Conservation (phyloP, 2,797 vertebrate genomes). For the Numenius phaeopus region DNA sequence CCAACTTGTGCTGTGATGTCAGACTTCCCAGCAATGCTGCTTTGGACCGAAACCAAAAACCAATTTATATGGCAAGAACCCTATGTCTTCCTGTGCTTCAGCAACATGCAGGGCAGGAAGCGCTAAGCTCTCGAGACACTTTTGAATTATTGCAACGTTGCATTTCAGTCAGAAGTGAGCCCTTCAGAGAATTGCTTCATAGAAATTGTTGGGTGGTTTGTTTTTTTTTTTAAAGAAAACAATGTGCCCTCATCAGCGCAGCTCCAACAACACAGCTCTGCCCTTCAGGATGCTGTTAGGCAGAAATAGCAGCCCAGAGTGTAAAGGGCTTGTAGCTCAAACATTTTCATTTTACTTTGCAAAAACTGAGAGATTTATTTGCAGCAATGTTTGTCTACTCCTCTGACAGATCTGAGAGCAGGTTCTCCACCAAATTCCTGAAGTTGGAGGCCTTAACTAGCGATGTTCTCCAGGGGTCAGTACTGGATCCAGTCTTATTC, state of each 20-base stretch:
- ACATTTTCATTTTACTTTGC: background rate
- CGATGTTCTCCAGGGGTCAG: background rate
- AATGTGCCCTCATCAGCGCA: background rate
- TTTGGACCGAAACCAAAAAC: conserved; percentile 33
- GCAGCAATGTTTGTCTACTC: background rate
- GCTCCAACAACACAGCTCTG: background rate
- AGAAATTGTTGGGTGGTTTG: background rate
- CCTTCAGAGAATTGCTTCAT: background rate
- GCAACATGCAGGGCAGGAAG: background rate
- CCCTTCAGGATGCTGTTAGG: background rate
- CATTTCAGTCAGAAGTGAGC: background rate
- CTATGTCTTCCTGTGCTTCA: background rate
- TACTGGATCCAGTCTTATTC: background rate
- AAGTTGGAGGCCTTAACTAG: background rate
- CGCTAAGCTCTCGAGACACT: background rate
- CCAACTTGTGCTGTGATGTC: conserved; percentile 44
- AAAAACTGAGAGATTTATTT: background rate
- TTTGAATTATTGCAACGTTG: background rate
- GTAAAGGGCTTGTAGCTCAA: background rate
- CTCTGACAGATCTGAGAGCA: background rate
- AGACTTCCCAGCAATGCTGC: conserved; percentile 50
- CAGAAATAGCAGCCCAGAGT: background rate
- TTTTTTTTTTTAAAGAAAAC: background rate
- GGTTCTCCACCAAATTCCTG: background rate
- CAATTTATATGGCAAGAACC: conserved; percentile 25